Evolutionary conservation across 2,888 invertebrate species (phyloP), one percentile per base, ranked within the genome.

Genomic region (Andrena bicolor): DNA sequence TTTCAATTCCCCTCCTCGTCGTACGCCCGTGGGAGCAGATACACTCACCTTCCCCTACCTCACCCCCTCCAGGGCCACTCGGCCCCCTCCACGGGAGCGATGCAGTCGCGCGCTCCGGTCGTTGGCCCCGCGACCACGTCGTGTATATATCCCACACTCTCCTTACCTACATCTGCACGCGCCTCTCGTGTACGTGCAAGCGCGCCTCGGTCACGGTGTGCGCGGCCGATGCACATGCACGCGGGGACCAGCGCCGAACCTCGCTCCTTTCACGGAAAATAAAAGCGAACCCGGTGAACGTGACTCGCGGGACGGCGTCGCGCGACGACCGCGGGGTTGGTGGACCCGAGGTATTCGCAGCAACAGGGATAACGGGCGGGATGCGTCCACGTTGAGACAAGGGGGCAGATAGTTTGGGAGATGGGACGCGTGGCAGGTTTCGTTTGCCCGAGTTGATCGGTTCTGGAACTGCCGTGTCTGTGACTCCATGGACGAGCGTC

Each of bases 71-170:
- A 70, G 58, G 30, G n/a, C 49, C 53, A 35, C 49, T 61, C 51
- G 48, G 30, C 69, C 69, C 60, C 64, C 78, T 60, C 80, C 74
- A 73, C 81, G 49, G 56, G 20, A 32, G 23, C 69, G 32, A 49
- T 49, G 78, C 90, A 89, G 90, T 92, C 91, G 92, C 91, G 91
- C 92, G 92, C 93, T 92, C 92, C 93, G 93, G 93, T 93, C 93
- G 92, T 93, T 93, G 92, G 88, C 93, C 93, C 89, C 91, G 90
- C 88, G 89, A 88, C 88, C 89, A 84, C 86, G 82, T 80, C 86
- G 83, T 85, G 76, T 85, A 80, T 83, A 88, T 85, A 89, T 89
- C 88, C 89, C 90, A 90, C 90, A 90, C 91, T 89, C 87, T 85
- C 83, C 83, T 86, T 82, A 84, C 77, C 83, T 82, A 84, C 78